Evolutionary conservation across 1,140 invertebrate species (phyloP), one percentile per base, ranked within the genome.

Genomic region (Leptinotarsa texana): DNA sequence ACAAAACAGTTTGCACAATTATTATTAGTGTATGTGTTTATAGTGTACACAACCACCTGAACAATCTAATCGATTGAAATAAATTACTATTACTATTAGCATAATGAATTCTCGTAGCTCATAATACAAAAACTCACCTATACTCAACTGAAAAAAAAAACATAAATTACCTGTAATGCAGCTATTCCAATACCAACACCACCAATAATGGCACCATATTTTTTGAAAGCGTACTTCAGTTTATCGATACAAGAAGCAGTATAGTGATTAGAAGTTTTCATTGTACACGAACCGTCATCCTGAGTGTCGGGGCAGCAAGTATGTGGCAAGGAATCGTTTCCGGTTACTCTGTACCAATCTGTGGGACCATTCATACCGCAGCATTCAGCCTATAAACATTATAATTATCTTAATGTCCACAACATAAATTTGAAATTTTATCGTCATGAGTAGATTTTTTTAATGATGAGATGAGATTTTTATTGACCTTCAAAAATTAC

Each of bases 141-240:
- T 24, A 27, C 24, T 27, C 24, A 27, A 27, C 24, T 22, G 6
- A 65, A 22, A 27, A 24, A 22, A 27, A 27, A 33, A 27, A 13
- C 17, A 42, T 33, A 15, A 22, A 27, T 86, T 85, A 94, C 93
- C 90, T 94, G 93, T 80, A 94, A 88, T 63, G 91, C 86, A 68
- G 94, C 93, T 51, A 96, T 92, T 13, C 92, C 92, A 69, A 95
- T 86, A 5, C 92, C 94, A 61, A 94, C 91, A 13, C 91, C 91
- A 22, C 92, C 93, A 70, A 96, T 87, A 68, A 93, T 88, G 13
- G 92, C 81, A 18, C 91, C 92, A 79, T 94, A 92, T 6, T 89
- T 87, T 74, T 92, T 88, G 61, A 95, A 88, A 66, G 89, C 86
- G 0, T 83, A 79, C 70, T 92, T 87, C 4, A 95, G 86, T 75